Evolutionary conservation across 2,113 vertebrate species (phyloP).

Genomic region (Fukomys damarensis): DNA sequence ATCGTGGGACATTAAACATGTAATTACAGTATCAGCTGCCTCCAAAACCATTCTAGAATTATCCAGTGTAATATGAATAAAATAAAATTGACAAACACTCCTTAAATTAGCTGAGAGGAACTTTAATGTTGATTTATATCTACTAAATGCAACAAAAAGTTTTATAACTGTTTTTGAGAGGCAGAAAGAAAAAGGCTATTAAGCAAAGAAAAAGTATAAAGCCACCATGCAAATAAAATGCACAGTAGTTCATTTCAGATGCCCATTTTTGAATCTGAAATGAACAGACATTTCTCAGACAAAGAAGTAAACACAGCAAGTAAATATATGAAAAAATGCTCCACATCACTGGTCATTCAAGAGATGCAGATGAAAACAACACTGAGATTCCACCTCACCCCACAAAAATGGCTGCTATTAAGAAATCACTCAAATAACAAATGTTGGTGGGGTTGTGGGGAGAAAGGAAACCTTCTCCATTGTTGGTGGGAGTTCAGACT

Average conservation of each 20-base stretch:
- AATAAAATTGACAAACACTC: neutral
- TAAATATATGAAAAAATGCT: no score
- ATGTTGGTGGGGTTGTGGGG: no score
- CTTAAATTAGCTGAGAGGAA: neutral
- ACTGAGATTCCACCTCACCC: no score
- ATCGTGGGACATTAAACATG: neutral
- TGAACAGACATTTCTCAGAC: no score
- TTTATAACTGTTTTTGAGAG: neutral
- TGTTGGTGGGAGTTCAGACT: no score
- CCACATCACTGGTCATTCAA: no score
- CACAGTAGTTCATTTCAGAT: neutral
- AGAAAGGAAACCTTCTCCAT: no score
- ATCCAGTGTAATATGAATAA: neutral
- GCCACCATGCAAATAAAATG: neutral
- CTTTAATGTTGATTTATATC: slow-evolving; percentile 23
- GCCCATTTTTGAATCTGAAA: no score
- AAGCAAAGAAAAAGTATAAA: slow-evolving; percentile 18
- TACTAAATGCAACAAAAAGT: slow-evolving; percentile 24
- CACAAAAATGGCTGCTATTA: no score
- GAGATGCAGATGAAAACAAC: no score
- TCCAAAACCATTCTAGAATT: neutral
- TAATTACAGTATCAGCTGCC: neutral
- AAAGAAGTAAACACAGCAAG: no score
- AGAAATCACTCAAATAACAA: no score
- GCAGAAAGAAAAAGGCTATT: neutral